Evolutionary conservation across 2,113 vertebrate genomes (phyloP).

Genomic region (Platysteira castanea): DNA sequence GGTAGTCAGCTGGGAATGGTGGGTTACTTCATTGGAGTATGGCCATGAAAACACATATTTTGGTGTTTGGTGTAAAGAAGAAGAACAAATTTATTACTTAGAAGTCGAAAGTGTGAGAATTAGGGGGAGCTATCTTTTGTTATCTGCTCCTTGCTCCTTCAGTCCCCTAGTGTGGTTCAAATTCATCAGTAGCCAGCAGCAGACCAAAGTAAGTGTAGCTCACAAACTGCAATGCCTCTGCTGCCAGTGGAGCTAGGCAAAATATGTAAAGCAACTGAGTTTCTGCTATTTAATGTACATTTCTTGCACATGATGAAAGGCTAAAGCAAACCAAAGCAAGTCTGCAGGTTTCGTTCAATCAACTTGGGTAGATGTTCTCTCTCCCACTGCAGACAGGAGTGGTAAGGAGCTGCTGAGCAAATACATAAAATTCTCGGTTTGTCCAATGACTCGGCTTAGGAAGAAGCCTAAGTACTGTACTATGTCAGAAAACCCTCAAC

Average conservation of each 20-base stretch:
- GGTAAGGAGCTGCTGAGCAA: neutral
- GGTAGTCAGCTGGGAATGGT: neutral
- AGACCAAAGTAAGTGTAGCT: neutral
- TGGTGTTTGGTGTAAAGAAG: neutral
- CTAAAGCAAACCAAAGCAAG: neutral
- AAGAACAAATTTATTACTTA: neutral
- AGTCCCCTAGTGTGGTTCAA: neutral
- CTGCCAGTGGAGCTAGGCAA: neutral
- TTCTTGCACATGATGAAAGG: neutral
- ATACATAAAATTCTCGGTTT: neutral
- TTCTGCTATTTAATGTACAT: neutral
- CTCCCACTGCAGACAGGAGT: neutral
- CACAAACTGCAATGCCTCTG: neutral
- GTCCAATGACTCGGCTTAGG: neutral
- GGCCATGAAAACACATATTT: neutral
- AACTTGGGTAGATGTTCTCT: neutral
- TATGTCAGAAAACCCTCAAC: neutral
- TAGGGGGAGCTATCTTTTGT: too few species aligned
- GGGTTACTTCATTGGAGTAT: neutral
- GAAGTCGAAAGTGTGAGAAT: neutral
- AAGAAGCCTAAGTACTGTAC: neutral
- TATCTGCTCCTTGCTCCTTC: neutral
- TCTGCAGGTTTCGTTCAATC: neutral
- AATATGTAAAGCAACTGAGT: neutral
- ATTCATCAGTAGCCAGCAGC: neutral